Evolutionary conservation across 2,113 vertebrate species (phyloP), one percentile per base, ranked within the genome.

Genomic region (Brachyhypopomus gauderio): DNA sequence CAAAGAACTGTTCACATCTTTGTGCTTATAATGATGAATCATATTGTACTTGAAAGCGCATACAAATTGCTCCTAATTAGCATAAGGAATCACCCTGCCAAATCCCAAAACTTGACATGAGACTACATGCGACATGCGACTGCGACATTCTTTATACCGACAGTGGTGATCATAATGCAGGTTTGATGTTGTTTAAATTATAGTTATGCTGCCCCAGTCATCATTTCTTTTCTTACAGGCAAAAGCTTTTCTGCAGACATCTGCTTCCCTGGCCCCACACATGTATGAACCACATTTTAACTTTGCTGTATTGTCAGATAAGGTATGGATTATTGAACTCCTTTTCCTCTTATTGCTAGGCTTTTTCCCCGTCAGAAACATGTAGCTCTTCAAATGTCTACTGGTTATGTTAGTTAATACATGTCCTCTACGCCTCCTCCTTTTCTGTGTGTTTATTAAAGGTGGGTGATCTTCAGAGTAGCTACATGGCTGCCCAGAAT

Each of bases 261-360:
- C 98, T 4, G 94, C 96, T 1, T 94, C 95, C 4, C 83, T 99
- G 86, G 93, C 95, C 11, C 96, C 97, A 83, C 96, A 96, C 84
- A 92, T 99, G 96, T 99, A 99, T 56, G 97, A 99, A 71, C 96
- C 97, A 3, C 97, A 99, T 91, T 98, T 95, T 87, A 99, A 99
- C 89, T 93, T 95, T 75, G 95, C 96, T 76, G 87, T 94, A n/a
- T 89, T 99, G 69, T 97, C 95, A 73, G 95, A 98, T 81, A 96
- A 97, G 96, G 98, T 99, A 95, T 12, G 48, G 19, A 59, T 34
- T 60, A 0, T 63, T 16, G 1, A 41, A 11, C 38, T 66, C 6
- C 30, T n/a, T 27, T 27, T 56, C 20, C 38, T 22, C 2, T 72
- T 69, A n/a, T 58, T 78, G n/a, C 55, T 20, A 9, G 23, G 2